Conservation (phyloP, 2,113 vertebrate species). For the Osmerus eperlanus region DNA sequence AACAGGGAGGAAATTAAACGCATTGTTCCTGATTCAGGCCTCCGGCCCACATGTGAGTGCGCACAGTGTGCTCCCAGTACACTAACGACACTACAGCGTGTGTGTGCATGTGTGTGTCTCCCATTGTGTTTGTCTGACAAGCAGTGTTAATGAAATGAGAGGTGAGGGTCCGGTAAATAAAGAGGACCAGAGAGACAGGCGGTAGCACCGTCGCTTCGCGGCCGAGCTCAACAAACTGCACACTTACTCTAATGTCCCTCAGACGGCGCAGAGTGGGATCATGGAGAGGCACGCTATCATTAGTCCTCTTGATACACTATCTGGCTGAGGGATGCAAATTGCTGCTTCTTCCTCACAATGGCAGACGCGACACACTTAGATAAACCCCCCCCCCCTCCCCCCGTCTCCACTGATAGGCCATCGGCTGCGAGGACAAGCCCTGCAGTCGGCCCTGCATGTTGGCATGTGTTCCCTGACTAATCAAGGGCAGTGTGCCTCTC, state of each 20-base stretch:
- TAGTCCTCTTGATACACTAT: slow-evolving; percentile 61
- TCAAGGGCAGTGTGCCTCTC: slow-evolving; percentile 91
- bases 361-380: slow-evolving; percentile 52
- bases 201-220: slow-evolving; percentile 35
- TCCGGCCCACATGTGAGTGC: slow-evolving; percentile 40
- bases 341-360: slow-evolving; percentile 61
- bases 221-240: slow-evolving; percentile 35
- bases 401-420: slow-evolving; percentile 86
- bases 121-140: slow-evolving; percentile 62
- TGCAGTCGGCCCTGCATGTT: slow-evolving; percentile 88
- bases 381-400: too few relatives aligned
- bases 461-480: slow-evolving; percentile 88
- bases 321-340: slow-evolving; percentile 61
- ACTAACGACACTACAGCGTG: slow-evolving; percentile 1
- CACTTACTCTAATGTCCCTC: slow-evolving; percentile 65
- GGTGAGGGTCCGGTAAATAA: slow-evolving; percentile 54
- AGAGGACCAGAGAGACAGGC: slow-evolving; percentile 42
- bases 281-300: slow-evolving; percentile 52
- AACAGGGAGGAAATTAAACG: slow-evolving; percentile 62
- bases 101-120: slow-evolving; percentile 20
- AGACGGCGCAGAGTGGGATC: slow-evolving; percentile 54
- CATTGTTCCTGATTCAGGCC: slow-evolving; percentile 61
- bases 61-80: slow-evolving; percentile 35
- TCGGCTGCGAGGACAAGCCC: slow-evolving; percentile 82
- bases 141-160: slow-evolving; percentile 69